A percentile compares a stretch with the other conserved stretches of the same genome.
Evolutionary conservation across 2,797 vertebrate species (phyloP).

Genomic region (Scleropages formosus): DNA sequence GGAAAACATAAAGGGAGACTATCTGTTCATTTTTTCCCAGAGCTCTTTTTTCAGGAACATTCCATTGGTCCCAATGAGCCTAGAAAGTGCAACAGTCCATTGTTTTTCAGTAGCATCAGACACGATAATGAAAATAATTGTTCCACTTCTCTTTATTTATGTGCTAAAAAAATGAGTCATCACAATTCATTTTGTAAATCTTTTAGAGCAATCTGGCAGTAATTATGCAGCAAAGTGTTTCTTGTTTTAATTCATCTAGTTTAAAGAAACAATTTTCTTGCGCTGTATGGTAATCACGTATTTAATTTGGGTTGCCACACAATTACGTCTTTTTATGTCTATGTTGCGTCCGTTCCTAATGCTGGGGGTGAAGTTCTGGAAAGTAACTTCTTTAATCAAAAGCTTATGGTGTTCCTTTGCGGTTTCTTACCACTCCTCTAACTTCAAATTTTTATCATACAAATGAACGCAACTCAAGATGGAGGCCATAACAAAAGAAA

Average conservation of each 20-base stretch:
- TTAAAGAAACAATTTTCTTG: conserved; percentile 2
- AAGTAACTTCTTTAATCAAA: neutral
- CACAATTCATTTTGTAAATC: neutral
- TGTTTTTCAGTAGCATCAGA: too few relatives aligned
- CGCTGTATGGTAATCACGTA: neutral
- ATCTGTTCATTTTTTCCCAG: too few relatives aligned
- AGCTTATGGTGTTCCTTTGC: neutral
- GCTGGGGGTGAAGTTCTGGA: neutral
- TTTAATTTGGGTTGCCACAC: conserved; percentile 8
- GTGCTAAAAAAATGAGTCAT: conserved; percentile 2
- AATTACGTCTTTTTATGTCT: conserved; percentile 1
- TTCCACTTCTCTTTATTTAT: neutral
- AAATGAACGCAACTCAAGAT: too few relatives aligned
- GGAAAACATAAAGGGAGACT: too few relatives aligned
- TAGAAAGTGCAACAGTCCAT: too few relatives aligned
- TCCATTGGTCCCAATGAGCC: too few relatives aligned
- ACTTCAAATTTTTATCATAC: neutral
- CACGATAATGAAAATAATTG: conserved; percentile 5
- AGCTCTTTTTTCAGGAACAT: too few relatives aligned
- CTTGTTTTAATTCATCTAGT: neutral
- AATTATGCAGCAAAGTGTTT: neutral
- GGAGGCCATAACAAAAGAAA: too few relatives aligned
- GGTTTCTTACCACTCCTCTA: neutral
- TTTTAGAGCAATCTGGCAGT: neutral
- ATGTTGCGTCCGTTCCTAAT: neutral